Evolutionary conservation across 2,113 vertebrate genomes (phyloP), one percentile per base, ranked within the genome.

Genomic region (Psittacara wagleri): DNA sequence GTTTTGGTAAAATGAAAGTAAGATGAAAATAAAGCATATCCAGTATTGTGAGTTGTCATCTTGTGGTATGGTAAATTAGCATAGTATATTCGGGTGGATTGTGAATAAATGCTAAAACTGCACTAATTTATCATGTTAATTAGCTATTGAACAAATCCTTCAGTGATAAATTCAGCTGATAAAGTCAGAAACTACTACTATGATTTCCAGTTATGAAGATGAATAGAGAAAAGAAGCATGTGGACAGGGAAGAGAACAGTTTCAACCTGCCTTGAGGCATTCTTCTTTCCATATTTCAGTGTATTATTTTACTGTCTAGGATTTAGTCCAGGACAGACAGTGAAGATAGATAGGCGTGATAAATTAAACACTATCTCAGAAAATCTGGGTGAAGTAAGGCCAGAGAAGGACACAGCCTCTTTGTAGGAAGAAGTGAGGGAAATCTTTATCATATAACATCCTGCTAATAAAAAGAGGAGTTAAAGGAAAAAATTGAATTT

Each of bases 41-140:
- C 27, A 66, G 17, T 54, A 54, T n/a, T 81, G 17, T 22, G 86
- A 59, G 70, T 66, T 95, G 74, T 72, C 48, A 5, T 86, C 76
- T 83, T 82, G 10, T 86, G 12, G 82, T 83, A 66, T 15, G 28
- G 54, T 62, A 91, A 61, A 74, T 70, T 62, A 84, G 77, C 9
- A 15, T 25, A 74, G 44, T 75, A 39, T 75, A 28, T 86, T 83
- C 8, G 2, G 57, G 46, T 77, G 41, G 84, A 95, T 78, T 37
- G 44, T 90, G 64, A 43, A 70, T 88, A 88, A 87, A 85, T 86
- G 66, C 20, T 87, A 93, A 91, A 63, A 37, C 86, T 63, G 7
- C 35, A 22, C 43, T 94, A 86, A 91, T 94, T 94, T 90, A 51
- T 95, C 82, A 44, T 75, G 77, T 82, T 81, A 92, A 93, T 88